These are phyloP conservation scores for Myrmecobius fasciatus DNA, from an alignment of 2,113 vertebrate species.

Conservation along the genomic window DNA sequence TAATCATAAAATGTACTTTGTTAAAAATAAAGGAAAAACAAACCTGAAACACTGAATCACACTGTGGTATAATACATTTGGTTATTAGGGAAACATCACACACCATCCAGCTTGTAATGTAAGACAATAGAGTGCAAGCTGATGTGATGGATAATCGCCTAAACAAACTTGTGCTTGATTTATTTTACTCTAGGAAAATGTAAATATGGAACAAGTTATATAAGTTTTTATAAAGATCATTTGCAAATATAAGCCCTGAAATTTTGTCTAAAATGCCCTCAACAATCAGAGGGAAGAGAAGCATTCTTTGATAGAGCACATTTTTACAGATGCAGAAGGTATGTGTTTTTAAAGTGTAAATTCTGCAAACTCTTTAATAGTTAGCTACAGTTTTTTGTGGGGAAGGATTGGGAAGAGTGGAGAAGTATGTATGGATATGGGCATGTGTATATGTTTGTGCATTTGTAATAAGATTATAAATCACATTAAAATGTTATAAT, in stretches of 20 bases:
- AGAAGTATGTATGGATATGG: slow-evolving; percentile 19
- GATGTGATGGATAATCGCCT: slow-evolving; percentile 19
- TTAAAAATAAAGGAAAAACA: slow-evolving; percentile 34
- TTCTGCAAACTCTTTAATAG: slow-evolving; percentile 38
- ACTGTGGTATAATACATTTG: slow-evolving; percentile 45
- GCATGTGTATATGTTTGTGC: slow-evolving; percentile 13
- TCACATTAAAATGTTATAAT: slow-evolving; percentile 31
- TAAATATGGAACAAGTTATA: slow-evolving; percentile 21
- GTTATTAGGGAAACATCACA: slow-evolving; percentile 19
- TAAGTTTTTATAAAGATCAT: slow-evolving; percentile 35
- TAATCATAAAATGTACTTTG: slow-evolving; percentile 41
- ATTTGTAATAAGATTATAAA: slow-evolving; percentile 12
- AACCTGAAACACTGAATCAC: slow-evolving; percentile 43
- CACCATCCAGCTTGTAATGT: not conserved
- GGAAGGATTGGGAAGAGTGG: not conserved
- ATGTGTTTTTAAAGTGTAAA: slow-evolving; percentile 4
- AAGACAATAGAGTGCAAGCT: not conserved
- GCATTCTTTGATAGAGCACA: not conserved
- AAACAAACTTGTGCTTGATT: slow-evolving; percentile 1
- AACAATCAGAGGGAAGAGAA: slow-evolving; percentile 15
- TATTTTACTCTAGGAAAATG: not conserved
- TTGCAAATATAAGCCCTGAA: slow-evolving; percentile 39
- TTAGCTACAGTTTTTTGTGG: slow-evolving; percentile 4
- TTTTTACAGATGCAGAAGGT: not conserved
- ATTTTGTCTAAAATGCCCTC: slow-evolving; percentile 22